Conservation (phyloP, 2,888 invertebrate genomes). For the Sphaerophoria rueppellii region DNA sequence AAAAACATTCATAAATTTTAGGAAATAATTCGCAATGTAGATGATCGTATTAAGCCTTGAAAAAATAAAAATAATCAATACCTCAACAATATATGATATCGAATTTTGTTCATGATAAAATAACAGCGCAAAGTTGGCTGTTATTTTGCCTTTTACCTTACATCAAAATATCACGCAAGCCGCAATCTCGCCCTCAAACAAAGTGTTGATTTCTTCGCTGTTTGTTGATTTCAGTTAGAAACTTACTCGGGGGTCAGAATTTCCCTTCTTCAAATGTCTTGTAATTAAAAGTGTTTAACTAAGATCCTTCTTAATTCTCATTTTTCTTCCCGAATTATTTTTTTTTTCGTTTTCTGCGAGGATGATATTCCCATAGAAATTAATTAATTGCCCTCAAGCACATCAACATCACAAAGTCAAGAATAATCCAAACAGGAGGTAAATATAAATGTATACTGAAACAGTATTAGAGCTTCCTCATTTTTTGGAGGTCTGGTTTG, state of each 20-base stretch:
- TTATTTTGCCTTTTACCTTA: too few relatives aligned
- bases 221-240: neutral
- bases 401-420: conserved; percentile 53
- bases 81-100: too few relatives aligned
- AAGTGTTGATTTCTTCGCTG: neutral
- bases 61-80: too few relatives aligned
- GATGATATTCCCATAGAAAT: conserved; percentile 62
- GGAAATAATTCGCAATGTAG: too few relatives aligned
- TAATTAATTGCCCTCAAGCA: conserved; percentile 66
- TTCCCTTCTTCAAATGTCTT: conserved; percentile 9
- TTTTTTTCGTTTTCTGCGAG: conserved; percentile 2
- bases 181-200: neutral
- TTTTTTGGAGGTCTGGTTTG: too few relatives aligned
- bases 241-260: conserved; percentile 18
- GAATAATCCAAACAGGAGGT: conserved; percentile 1
- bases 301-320: conserved; percentile 34
- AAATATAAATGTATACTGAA: conserved; percentile 1
- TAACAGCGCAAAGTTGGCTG: too few relatives aligned
- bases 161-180: conserved; percentile 6
- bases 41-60: too few relatives aligned
- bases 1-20: too few relatives aligned
- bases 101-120: too few relatives aligned
- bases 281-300: conserved; percentile 51
- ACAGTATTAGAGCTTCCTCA: neutral
- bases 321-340: neutral